These are phyloP conservation scores for Harlomillsia oculata DNA, from an alignment of 1,140 invertebrate genomes.

Conservation along the genomic window DNA sequence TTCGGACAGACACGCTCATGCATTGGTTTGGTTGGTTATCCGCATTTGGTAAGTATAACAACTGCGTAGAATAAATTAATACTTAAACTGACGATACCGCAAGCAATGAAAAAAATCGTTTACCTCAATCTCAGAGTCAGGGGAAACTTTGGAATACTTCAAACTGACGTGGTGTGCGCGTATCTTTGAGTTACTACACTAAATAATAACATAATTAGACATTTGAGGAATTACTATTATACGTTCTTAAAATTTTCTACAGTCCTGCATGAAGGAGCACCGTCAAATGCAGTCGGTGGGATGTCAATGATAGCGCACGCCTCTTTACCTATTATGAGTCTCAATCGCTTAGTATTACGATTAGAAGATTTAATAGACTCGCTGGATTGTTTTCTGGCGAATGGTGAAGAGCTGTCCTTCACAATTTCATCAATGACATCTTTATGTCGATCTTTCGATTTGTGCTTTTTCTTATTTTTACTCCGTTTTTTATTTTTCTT, in stretches of 20 bases:
- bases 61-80: not conserved
- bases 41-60: not conserved
- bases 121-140: not conserved
- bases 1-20: too few species aligned
- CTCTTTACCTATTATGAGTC: conserved; percentile 21
- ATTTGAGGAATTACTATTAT: not conserved
- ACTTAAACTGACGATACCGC: not conserved
- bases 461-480: conserved; percentile 38
- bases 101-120: not conserved
- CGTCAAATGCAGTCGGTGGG: conserved; percentile 10
- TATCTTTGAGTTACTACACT: too few species aligned
- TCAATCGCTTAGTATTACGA: conserved; percentile 10
- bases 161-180: not conserved
- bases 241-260: not conserved
- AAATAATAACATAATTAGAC: not conserved
- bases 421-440: too few species aligned
- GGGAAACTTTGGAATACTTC: not conserved
- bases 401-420: too few species aligned
- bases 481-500: conserved; percentile 49
- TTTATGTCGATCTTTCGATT: conserved; percentile 47
- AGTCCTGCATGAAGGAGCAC: not conserved
- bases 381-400: too few species aligned
- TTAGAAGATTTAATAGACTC: too few species aligned
- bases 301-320: conserved; percentile 25
- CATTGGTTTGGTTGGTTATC: too few species aligned